Evolutionary conservation across 2,888 invertebrate genomes (phyloP).

Genomic region (Loripinus fragilis): DNA sequence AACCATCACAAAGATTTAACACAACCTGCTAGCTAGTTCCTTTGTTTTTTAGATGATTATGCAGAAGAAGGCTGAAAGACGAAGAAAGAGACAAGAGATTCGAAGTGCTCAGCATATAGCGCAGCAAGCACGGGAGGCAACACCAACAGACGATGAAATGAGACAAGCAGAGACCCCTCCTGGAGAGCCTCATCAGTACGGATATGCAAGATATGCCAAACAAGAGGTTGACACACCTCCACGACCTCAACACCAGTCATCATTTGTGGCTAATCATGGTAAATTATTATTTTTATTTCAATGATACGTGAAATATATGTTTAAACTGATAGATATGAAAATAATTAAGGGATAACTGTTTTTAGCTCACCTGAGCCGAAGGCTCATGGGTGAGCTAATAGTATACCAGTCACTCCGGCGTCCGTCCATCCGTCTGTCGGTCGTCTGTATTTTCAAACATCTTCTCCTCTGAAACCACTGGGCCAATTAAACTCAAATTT

Average conservation of each 20-base stretch:
- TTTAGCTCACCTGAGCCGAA: no score
- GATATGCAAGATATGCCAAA: constrained; percentile 43
- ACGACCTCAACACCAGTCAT: constrained; percentile 72
- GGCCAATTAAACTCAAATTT: no score
- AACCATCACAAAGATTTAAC: no score
- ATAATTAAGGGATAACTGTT: no score
- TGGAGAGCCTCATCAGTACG: constrained; percentile 66
- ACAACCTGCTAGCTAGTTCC: no score
- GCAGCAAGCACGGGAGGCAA: constrained; percentile 57
- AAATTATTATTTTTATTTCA: constrained; percentile 15
- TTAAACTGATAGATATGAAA: no score
- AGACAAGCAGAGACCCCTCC: constrained; percentile 46
- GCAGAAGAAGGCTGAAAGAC: constrained; percentile 81
- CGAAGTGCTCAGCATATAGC: constrained; percentile 63
- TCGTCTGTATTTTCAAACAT: no score
- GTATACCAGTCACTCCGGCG: no score
- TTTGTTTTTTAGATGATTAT: constrained; percentile 78
- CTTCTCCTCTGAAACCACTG: no score
- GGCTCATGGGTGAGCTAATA: no score
- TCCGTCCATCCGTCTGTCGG: no score
- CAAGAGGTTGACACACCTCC: constrained; percentile 58
- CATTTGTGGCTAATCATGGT: constrained; percentile 65
- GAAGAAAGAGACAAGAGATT: constrained; percentile 75
- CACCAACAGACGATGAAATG: constrained; percentile 54
- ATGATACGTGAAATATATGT: no score